These are phyloP conservation scores for Rhabdornis inornatus DNA, from an alignment of 2,113 vertebrate genomes.

Conservation along the genomic window DNA sequence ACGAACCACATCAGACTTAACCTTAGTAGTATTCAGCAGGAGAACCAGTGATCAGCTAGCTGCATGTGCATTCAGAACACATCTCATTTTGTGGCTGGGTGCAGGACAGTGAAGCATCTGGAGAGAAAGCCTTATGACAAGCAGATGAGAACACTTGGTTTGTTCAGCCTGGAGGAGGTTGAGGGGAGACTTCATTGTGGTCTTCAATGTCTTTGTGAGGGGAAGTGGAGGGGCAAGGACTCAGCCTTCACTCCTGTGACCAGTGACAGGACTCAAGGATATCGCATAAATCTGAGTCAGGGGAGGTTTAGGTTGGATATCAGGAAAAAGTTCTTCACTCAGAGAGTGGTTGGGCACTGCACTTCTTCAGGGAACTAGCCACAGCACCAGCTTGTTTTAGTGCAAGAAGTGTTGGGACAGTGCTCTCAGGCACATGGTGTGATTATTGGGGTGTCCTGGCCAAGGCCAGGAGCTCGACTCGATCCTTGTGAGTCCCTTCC, in stretches of 20 bases:
- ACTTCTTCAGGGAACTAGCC: neutral
- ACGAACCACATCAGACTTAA: neutral
- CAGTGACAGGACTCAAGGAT: neutral
- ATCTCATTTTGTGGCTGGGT: neutral
- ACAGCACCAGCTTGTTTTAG: neutral
- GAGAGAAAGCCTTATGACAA: neutral
- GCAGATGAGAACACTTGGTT: neutral
- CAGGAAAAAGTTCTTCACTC: neutral
- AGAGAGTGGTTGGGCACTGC: neutral
- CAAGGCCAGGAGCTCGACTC: accelerated
- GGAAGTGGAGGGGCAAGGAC: no score
- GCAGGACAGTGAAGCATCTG: neutral
- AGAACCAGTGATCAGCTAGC: neutral
- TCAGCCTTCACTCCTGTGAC: neutral
- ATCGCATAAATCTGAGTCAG: neutral
- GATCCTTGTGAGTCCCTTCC: neutral
- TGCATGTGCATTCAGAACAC: neutral
- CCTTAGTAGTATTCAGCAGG: neutral
- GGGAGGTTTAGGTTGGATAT: neutral
- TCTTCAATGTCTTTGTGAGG: neutral
- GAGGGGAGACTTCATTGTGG: neutral
- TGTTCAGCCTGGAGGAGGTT: neutral
- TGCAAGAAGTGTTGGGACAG: neutral
- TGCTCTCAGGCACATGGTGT: no score
- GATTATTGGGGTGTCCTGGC: neutral